Conservation (phyloP, 2,113 vertebrate species). For the Synodontis membranacea region DNA sequence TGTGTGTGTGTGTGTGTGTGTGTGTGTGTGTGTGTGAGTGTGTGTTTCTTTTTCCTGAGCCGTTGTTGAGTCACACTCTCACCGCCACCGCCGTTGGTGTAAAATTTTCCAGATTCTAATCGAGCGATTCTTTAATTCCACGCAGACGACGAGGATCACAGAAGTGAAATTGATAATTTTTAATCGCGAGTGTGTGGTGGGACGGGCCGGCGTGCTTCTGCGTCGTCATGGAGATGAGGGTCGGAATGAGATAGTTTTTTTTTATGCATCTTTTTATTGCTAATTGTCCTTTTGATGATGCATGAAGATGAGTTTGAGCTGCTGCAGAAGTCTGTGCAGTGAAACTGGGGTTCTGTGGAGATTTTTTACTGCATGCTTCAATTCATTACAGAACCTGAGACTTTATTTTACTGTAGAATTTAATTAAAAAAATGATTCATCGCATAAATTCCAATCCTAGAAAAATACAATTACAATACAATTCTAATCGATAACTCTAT, state of each 20-base stretch:
- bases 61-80: neutral
- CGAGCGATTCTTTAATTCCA: neutral
- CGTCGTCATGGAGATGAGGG: slow-evolving; percentile 47
- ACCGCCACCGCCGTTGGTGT: neutral
- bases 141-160: neutral
- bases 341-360: neutral
- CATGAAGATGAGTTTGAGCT: neutral
- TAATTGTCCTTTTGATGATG: slow-evolving; percentile 38
- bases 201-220: slow-evolving; percentile 27
- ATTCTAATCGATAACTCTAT: neutral
- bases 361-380: neutral
- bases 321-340: neutral
- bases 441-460: neutral
- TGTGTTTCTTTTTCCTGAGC: neutral
- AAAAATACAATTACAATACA: neutral
- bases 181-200: slow-evolving; percentile 1
- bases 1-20: neutral
- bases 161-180: neutral
- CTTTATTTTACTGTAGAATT: neutral
- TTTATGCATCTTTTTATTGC: slow-evolving; percentile 37
- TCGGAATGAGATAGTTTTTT: slow-evolving; percentile 32
- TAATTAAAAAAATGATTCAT: neutral
- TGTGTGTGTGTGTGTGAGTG: neutral
- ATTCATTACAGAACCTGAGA: neutral
- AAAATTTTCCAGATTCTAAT: neutral